A percentile compares a stretch with the other conserved stretches of the same genome.
These are phyloP conservation scores for Corythornis leucogaster DNA, from an alignment of 2,797 vertebrate genomes.

Conservation along the genomic window DNA sequence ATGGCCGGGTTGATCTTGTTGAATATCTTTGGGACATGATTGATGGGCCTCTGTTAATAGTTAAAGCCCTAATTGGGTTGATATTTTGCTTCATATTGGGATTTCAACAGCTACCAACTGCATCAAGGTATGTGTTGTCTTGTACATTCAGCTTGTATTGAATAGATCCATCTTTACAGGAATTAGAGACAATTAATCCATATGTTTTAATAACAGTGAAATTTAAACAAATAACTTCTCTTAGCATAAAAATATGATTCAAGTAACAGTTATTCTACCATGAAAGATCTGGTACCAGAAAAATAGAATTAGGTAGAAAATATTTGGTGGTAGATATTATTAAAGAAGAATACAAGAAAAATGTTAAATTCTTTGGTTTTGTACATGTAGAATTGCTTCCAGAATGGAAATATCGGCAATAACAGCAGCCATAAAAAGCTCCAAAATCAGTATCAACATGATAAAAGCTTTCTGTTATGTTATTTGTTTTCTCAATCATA, in stretches of 20 bases:
- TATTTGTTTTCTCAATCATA: conserved; percentile 27
- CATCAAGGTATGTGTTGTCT: not conserved
- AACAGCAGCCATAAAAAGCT: conserved; percentile 11
- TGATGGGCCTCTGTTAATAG: not conserved
- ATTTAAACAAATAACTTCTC: conserved; percentile 37
- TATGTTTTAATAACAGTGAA: conserved; percentile 44
- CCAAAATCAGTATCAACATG: conserved; percentile 35
- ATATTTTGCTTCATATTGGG: conserved; percentile 21
- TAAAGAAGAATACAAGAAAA: conserved; percentile 16
- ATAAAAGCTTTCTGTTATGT: conserved; percentile 15
- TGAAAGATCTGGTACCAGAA: not conserved
- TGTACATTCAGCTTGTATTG: not conserved
- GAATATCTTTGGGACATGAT: not conserved
- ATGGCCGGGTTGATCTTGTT: not conserved
- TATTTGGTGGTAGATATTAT: not conserved
- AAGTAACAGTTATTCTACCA: not conserved
- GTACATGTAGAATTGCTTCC: conserved; percentile 5
- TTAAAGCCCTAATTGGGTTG: conserved; percentile 1
- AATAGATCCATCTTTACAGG: conserved; percentile 14
- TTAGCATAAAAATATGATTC: conserved; percentile 22
- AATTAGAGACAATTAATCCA: conserved; percentile 54
- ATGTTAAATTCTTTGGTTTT: not conserved
- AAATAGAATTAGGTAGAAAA: conserved; percentile 7
- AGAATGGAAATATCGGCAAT: conserved; percentile 29
- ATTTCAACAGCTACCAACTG: conserved; percentile 12